Base-by-base conservation (phyloP, 2,888 invertebrate species). In the Acronicta aceris region DNA sequence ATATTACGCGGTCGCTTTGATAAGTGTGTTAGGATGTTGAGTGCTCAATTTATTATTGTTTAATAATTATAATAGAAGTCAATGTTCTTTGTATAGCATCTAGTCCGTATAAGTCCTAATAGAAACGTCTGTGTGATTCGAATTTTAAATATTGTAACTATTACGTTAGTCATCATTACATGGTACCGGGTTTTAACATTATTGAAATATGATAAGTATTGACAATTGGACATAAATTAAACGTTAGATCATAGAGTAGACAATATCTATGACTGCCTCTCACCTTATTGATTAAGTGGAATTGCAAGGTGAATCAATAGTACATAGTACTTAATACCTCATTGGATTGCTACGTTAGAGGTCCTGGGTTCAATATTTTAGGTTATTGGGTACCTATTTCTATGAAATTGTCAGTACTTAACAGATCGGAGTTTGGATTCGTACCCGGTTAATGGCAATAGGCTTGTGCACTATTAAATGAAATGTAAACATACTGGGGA, bases 31-130 rank as follows among this genome's bases (percentile, higher is more conserved):
- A 9, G 1, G 69, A 52, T 25, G 60, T 76, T 76, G 73, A 74
- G 75, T 71, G 30, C 48, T 46, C 7, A 59, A 58, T 71, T 61
- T 61, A 62, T 70, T 62, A 71, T 76, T 77, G 70, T 72, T 64
- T 66, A 59, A 55, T 71, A 61, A 68, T 60, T 71, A 66, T 65
- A 72, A 61, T 75, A 65, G 67, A 71, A 81, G 84, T 84, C 82
- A 82, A 71, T 50, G 82, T 40, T 71, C 82, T 65, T 33, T 63
- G 61, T 74, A 71, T 72, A 71, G 57, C 61, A 71, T 74, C 73
- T 76, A 72, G 63, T 64, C 72, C 76, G 59, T 80, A 75, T 66
- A 64, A 53, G 69, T 75, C n/a, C 55, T 68, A 76, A 78, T 78
- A 78, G 67, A 79, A 74, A 65, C 75, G 42, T 17, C 51, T 13